These are phyloP conservation scores for Ptilorrhoa leucosticta DNA, from an alignment of 2,113 vertebrate genomes.

Conservation along the genomic window DNA sequence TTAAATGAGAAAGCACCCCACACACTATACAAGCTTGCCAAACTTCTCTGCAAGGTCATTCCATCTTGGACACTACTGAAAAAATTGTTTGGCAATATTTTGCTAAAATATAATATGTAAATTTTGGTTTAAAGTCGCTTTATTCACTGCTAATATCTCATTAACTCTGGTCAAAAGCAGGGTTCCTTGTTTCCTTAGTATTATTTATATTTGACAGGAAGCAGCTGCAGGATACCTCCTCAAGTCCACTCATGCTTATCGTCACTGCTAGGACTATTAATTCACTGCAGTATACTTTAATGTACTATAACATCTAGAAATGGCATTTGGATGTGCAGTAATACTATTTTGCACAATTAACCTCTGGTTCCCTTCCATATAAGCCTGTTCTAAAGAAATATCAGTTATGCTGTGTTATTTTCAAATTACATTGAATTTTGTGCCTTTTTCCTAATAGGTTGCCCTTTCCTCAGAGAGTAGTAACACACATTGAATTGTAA, in stretches of 20 bases:
- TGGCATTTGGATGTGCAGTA: slow-evolving; percentile 27
- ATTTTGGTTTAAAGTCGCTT: not conserved
- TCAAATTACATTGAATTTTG: slow-evolving; percentile 13
- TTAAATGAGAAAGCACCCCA: not conserved
- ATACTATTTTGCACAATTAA: slow-evolving; percentile 62
- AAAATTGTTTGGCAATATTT: not conserved
- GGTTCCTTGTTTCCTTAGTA: slow-evolving; percentile 13
- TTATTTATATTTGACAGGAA: slow-evolving; percentile 16
- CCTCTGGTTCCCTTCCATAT: slow-evolving; percentile 4
- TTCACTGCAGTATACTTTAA: slow-evolving; percentile 38
- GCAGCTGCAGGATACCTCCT: not conserved
- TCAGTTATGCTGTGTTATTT: slow-evolving; percentile 20
- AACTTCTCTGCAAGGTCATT: not conserved
- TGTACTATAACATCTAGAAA: slow-evolving; percentile 42
- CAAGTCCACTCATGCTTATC: not conserved
- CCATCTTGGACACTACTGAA: not conserved
- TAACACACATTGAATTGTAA: not conserved
- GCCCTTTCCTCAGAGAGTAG: slow-evolving; percentile 19
- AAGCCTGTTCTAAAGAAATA: slow-evolving; percentile 19
- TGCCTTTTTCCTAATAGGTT: slow-evolving; percentile 9
- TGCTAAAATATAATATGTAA: not conserved
- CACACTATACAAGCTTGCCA: not conserved
- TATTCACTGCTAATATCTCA: not conserved
- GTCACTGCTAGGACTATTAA: slow-evolving; percentile 37
- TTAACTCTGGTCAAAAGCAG: not conserved